Conservation (phyloP, 2,113 vertebrate genomes). For the Scatophagus argus region DNA sequence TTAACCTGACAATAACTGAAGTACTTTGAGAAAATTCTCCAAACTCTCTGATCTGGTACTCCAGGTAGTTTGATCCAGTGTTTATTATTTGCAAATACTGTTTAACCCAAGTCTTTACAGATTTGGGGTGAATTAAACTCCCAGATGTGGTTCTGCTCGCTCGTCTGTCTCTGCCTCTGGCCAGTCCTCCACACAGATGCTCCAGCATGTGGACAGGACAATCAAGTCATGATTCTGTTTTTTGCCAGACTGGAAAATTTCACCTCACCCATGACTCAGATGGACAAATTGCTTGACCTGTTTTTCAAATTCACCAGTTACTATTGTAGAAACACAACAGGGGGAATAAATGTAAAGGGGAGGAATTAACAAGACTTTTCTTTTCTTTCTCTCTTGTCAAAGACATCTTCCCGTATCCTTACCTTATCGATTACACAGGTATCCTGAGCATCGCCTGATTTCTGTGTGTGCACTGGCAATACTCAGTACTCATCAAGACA, state of each 20-base stretch:
- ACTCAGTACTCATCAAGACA: conserved; percentile 3
- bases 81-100: neutral
- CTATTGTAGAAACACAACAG: conserved; percentile 34
- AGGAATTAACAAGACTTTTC: conserved; percentile 49
- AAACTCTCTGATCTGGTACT: neutral
- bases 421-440: conserved; percentile 85
- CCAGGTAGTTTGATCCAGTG: neutral
- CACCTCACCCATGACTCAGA: conserved; percentile 68
- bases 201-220: conserved; percentile 11
- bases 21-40: neutral
- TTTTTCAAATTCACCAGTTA: conserved; percentile 53
- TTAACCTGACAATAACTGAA: neutral
- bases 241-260: conserved; percentile 65
- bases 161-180: neutral
- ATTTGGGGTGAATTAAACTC: neutral
- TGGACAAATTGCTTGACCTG: conserved; percentile 52
- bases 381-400: conserved; percentile 63
- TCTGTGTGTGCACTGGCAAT: conserved; percentile 34
- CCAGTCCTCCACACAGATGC: conserved; percentile 13
- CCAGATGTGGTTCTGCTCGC: neutral
- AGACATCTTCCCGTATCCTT: conserved; percentile 87
- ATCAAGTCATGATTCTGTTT: conserved; percentile 44
- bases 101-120: neutral
- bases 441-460: conserved; percentile 46
- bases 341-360: conserved; percentile 1